These are phyloP conservation scores for Argya squamiceps DNA, from an alignment of 2,797 vertebrate genomes.

Conservation along the genomic window DNA sequence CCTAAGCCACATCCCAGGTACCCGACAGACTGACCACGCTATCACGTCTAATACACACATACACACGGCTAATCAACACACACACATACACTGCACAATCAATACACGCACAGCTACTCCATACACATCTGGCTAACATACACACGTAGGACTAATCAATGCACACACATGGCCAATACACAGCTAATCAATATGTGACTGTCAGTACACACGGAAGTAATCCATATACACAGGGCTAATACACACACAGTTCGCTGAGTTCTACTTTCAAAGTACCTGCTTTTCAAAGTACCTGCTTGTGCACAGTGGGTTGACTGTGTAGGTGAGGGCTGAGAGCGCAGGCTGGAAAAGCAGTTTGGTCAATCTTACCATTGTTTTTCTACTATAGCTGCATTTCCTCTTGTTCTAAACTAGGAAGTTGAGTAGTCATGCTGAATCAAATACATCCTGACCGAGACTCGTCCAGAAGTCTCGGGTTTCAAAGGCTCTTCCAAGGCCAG, in stretches of 20 bases:
- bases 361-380: fast-evolving
- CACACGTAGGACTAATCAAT: no score
- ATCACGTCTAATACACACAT: no score
- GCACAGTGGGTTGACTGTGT: fast-evolving
- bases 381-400: not conserved
- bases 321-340: fast-evolving
- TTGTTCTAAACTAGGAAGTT: not conserved
- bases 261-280: fast-evolving
- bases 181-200: not conserved
- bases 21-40: fast-evolving
- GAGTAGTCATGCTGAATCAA: fast-evolving
- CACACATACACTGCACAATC: not conserved
- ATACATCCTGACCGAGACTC: fast-evolving
- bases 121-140: not conserved
- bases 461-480: not conserved
- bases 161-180: not conserved
- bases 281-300: fast-evolving
- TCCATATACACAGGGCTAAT: not conserved
- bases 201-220: not conserved
- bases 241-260: not conserved
- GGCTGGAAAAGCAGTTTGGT: not conserved
- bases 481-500: fast-evolving
- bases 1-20: no score
- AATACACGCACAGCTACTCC: not conserved
- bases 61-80: not conserved